Conservation (phyloP, 2,888 invertebrate species). For the Icerya purchasi region DNA sequence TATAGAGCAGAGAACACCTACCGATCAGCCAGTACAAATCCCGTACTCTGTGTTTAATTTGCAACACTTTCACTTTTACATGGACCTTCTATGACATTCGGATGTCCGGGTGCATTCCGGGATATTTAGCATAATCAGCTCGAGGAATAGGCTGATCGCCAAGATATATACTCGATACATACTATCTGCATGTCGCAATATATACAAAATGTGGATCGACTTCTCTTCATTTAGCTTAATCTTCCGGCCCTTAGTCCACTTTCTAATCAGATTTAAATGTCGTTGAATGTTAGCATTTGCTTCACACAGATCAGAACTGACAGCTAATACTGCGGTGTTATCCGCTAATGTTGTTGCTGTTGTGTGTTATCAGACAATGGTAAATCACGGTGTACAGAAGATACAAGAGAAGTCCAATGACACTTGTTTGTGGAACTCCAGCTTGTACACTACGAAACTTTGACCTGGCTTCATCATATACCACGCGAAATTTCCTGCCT, state of each 20-base stretch:
- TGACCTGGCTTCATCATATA: background rate
- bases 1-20: background rate
- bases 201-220: background rate
- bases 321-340: background rate
- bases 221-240: background rate
- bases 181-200: background rate
- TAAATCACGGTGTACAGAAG: background rate
- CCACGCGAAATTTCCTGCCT: background rate
- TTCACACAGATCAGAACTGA: background rate
- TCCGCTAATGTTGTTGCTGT: background rate
- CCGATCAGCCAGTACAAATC: background rate
- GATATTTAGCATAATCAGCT: background rate
- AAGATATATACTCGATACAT: background rate
- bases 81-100: background rate
- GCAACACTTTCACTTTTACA: background rate
- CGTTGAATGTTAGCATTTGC: background rate
- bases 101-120: background rate
- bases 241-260: background rate
- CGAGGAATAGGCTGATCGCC: background rate
- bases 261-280: background rate
- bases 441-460: background rate
- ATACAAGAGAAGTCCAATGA: background rate
- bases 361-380: background rate
- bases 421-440: background rate
- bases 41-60: background rate